Percentiles rank a stretch among this genome's conserved stretches.
phyloP scores from a whole-genome alignment of 1,140 invertebrate species.

The Calycopis cecrops region DNA sequence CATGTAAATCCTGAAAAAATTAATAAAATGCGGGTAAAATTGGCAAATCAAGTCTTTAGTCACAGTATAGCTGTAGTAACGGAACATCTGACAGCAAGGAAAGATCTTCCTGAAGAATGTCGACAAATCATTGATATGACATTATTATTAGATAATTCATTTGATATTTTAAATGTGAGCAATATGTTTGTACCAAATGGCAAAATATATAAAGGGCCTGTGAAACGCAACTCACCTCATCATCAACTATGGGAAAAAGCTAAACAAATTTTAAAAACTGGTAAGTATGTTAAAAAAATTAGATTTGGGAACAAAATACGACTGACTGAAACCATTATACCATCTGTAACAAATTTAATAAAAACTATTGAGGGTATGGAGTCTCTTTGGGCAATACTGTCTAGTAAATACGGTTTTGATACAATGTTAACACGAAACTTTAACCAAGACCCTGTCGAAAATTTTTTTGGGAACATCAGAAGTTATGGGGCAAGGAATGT shows the following conservation, averaged over 20 bases:
- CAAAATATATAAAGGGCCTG: too few species aligned
- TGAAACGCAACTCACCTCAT: constrained; percentile 24
- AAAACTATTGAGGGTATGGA: constrained; percentile 32
- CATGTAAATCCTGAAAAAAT: constrained; percentile 25
- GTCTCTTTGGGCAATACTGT: constrained; percentile 21
- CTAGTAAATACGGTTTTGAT: constrained; percentile 24
- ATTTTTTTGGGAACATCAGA: constrained; percentile 33
- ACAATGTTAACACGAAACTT: constrained; percentile 25
- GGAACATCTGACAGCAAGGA: constrained; percentile 13
- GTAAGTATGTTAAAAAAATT: constrained; percentile 12
- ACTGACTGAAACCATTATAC: constrained; percentile 15
- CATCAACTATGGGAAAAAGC: constrained; percentile 12
- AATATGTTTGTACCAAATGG: constrained; percentile 29
- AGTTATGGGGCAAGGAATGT: constrained; percentile 27
- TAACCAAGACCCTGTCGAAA: constrained; percentile 35
- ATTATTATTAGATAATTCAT: constrained; percentile 7
- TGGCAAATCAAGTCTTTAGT: constrained; percentile 20
- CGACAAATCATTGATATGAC: constrained; percentile 20
- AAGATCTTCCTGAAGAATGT: constrained; percentile 21
- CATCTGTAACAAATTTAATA: constrained; percentile 30
- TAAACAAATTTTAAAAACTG: constrained; percentile 22
- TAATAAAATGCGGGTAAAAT: constrained; percentile 34
- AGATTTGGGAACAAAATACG: too few species aligned
- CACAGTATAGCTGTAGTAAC: constrained; percentile 10
- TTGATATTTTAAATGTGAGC: constrained; percentile 17